These are phyloP conservation scores for Tyrannus savana DNA, from an alignment of 2,113 vertebrate genomes.

Conservation along the genomic window DNA sequence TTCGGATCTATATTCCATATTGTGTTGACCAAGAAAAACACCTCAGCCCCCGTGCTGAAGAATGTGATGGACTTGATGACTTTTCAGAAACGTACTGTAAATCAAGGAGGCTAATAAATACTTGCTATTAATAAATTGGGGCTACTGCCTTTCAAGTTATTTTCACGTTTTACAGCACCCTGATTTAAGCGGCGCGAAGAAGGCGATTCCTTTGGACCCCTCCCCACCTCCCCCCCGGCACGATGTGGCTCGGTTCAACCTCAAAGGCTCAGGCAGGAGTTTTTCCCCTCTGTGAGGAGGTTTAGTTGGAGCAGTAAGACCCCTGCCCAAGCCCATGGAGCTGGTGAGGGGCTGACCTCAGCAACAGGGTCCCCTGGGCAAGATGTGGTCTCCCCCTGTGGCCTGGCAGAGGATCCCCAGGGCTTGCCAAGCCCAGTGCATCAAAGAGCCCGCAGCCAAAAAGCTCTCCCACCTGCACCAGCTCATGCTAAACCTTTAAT, in stretches of 20 bases:
- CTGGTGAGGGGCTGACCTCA: too few species aligned
- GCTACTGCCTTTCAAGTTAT: conserved; percentile 62
- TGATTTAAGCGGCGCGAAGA: not conserved
- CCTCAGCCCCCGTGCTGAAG: conserved; percentile 58
- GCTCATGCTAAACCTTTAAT: not conserved
- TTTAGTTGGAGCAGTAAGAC: not conserved
- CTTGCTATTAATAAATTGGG: conserved; percentile 56
- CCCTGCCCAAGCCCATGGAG: not conserved
- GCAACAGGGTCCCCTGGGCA: not conserved
- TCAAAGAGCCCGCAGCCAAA: not conserved
- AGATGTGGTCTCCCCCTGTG: not conserved
- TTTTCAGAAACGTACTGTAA: conserved; percentile 68
- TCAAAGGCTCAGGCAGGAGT: not conserved
- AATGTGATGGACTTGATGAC: conserved; percentile 65
- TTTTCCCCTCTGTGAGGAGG: not conserved
- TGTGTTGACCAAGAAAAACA: conserved; percentile 64
- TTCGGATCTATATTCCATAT: conserved; percentile 65
- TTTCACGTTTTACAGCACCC: not conserved
- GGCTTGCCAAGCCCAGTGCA: not conserved
- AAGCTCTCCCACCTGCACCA: not conserved
- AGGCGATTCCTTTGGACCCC: not conserved
- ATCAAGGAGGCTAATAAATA: conserved; percentile 71
- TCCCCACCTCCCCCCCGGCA: not conserved
- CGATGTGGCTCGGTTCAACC: not conserved
- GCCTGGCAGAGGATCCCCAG: not conserved